Evolutionary conservation across 2,888 invertebrate species (phyloP), one percentile per base, ranked within the genome.

Genomic region (Gastrophysa polygoni): DNA sequence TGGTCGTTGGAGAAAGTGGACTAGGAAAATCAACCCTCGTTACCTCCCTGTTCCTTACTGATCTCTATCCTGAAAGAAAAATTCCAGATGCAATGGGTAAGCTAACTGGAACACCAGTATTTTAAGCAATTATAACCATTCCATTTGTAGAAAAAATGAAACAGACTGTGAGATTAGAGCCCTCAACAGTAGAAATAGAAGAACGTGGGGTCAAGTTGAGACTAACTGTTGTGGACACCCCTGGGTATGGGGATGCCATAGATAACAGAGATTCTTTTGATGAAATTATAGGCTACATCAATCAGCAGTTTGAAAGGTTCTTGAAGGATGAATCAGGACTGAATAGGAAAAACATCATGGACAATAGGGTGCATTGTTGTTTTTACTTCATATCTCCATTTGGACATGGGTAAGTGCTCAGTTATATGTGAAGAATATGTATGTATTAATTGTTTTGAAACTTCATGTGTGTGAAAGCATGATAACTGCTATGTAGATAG

Each of bases 381-480:
- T 95, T 98, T 80, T 98, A 97, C 82, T 98, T 97, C 82, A 95
- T 98, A 79, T 96, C 96, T 59, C 97, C 97, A 0, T 95, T 95
- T 82, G 97, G 97, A 49, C 96, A 97, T 83, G 96, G 96, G 93
- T 95, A 85, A 81, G 84, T 64, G 7, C 3, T 24, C 7, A 24
- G 3, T 24, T 24, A n/a, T n/a, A n/a, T n/a, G n/a, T n/a, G n/a
- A n/a, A n/a, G n/a, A n/a, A n/a, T n/a, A n/a, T n/a, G n/a, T n/a
- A n/a, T n/a, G n/a, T n/a, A n/a, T n/a, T n/a, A n/a, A n/a, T n/a
- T n/a, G n/a, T n/a, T n/a, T n/a, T n/a, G n/a, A n/a, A n/a, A n/a
- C n/a, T n/a, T n/a, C n/a, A n/a, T n/a, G n/a, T n/a, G n/a, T n/a
- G n/a, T n/a, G n/a, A n/a, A n/a, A n/a, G n/a, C n/a, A n/a, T n/a